Evolutionary conservation across 2,888 invertebrate species (phyloP).

Genomic region (Mantis religiosa): DNA sequence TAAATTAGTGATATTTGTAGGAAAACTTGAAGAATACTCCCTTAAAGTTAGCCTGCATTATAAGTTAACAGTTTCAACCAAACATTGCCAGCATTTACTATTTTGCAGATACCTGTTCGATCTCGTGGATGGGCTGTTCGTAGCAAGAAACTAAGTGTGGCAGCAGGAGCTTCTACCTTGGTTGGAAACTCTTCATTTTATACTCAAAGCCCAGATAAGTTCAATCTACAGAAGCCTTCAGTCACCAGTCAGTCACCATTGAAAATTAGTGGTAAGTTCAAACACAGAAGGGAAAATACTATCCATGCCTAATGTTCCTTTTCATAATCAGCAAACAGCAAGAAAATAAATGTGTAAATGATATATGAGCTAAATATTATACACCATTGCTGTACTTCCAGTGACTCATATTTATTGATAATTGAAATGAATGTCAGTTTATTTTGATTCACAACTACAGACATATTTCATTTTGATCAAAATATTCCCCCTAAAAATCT

Average conservation of each 20-base stretch:
- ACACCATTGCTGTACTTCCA: no score
- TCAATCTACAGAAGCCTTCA: slow-evolving; percentile 21
- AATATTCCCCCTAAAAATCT: no score
- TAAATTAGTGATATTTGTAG: no score
- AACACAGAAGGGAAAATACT: background rate
- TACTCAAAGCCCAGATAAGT: slow-evolving; percentile 30
- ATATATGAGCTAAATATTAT: no score
- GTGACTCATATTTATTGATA: no score
- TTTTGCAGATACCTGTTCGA: slow-evolving; percentile 54
- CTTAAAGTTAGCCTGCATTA: background rate
- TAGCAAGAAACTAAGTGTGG: slow-evolving; percentile 52
- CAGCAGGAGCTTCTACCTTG: slow-evolving; percentile 33
- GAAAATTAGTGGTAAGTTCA: slow-evolving; percentile 6
- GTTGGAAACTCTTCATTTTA: slow-evolving; percentile 38
- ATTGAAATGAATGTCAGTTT: no score
- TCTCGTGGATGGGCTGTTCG: slow-evolving; percentile 64
- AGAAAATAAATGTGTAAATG: no score
- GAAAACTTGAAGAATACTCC: background rate
- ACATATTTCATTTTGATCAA: no score
- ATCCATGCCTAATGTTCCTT: background rate
- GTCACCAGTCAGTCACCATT: background rate
- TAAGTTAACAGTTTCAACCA: background rate
- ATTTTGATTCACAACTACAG: no score
- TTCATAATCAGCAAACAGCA: no score
- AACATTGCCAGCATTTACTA: background rate